Evolutionary conservation across 2,888 invertebrate species (phyloP), one percentile per base, ranked within the genome.

Genomic region (Pollenia amentaria): DNA sequence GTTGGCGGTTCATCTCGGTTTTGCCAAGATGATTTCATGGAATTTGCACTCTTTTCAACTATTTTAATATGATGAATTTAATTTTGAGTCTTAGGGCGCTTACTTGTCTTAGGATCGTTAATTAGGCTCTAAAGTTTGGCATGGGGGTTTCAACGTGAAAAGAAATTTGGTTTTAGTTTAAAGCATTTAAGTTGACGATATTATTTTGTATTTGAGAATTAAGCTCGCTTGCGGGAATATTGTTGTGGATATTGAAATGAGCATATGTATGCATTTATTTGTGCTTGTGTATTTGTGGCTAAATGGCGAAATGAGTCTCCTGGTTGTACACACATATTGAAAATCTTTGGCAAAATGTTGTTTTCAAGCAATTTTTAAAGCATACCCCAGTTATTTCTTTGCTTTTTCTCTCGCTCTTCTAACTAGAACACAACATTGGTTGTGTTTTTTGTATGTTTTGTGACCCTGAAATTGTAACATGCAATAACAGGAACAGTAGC

Each of bases 391-490:
- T 57, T 55, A n/a, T 16, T 42, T 12, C n/a, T 21, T 42, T 21
- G 16, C 16, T 3, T 21, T 8, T 65, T 38, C 48, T 48, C 18
- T 69, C 53, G 40, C 10, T 21, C 29, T 40, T 10, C n/a, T 40
- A 46, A 67, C 29, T 14, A 46, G 16, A 46, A 48, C 12, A 55
- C 3, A 64, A 48, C 12, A 82, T 42, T 44, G 53, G 38, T 48
- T 64, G 51, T 38, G 46, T 70, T 76, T 73, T 60, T 48, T 75
- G 2, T 21, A 29, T 42, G 7, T 53, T n/a, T 53, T 75, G 18
- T 70, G 76, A 82, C 76, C 70, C 55, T 76, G 82, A 82, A 82
- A 69, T 62, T 42, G 55, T 62, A 70, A 29, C 69, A n/a, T 3
- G 16, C 42, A 70, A 29, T 55, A 40, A 21, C 16, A 38, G 8